Conservation (phyloP, 2,888 invertebrate genomes). For the Lordiphosa fenestrarum region DNA sequence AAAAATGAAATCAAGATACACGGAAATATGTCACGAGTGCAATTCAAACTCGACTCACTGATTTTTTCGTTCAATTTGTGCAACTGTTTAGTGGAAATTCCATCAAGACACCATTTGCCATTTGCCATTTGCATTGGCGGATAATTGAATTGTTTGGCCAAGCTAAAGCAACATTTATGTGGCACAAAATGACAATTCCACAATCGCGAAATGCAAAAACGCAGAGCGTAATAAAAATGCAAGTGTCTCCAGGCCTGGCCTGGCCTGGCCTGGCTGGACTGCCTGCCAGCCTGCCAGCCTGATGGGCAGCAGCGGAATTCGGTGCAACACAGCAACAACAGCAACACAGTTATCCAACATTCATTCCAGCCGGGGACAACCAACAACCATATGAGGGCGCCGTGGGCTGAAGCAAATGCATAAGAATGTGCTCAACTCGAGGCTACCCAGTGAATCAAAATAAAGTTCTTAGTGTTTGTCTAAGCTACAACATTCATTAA, state of each 20-base stretch:
- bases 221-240: slow-evolving; percentile 57
- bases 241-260: slow-evolving; percentile 41
- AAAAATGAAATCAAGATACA: slow-evolving; percentile 71
- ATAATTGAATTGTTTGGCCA: slow-evolving; percentile 77
- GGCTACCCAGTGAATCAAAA: not conserved
- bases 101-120: slow-evolving; percentile 45
- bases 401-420: slow-evolving; percentile 40
- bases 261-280: slow-evolving; percentile 10
- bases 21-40: slow-evolving; percentile 68
- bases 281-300: slow-evolving; percentile 4
- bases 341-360: slow-evolving; percentile 52
- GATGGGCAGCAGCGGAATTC: slow-evolving; percentile 35
- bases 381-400: slow-evolving; percentile 58
- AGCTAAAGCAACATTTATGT: slow-evolving; percentile 73
- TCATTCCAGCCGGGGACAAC: slow-evolving; percentile 45
- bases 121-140: slow-evolving; percentile 70
- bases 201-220: slow-evolving; percentile 19
- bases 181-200: slow-evolving; percentile 68
- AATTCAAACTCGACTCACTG: slow-evolving; percentile 33
- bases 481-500: too few species aligned
- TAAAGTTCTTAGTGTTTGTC: not conserved
- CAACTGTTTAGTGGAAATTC: slow-evolving; percentile 27
- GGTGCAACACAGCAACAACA: slow-evolving; percentile 8
- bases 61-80: slow-evolving; percentile 1
- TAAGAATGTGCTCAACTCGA: not conserved